Evolutionary conservation across 2,113 vertebrate species (phyloP), one percentile per base, ranked within the genome.

Genomic region (Scolopax mira): DNA sequence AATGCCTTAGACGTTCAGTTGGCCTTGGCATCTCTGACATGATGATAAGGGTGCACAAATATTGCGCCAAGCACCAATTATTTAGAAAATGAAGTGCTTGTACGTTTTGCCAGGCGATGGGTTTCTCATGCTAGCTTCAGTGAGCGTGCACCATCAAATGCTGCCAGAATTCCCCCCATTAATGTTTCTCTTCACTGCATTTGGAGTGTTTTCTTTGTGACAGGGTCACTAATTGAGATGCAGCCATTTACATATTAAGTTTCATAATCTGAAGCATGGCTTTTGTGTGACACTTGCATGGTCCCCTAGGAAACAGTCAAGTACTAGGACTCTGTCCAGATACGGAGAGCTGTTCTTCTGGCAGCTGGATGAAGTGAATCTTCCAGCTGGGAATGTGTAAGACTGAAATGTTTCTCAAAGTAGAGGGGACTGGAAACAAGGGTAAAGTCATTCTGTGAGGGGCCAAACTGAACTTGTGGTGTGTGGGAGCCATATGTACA

Each of bases 21-120:
- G 81, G 31, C 85, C 85, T 93, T 94, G 93, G 84, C 82, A 65
- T 79, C 39, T 52, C 89, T 90, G 85, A 79, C 66, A 44, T 11
- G 12, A 55, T 49, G 39, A 81, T 95, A 93, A 90, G 91, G 25
- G 65, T 18, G 48, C 6, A 18, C 75, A 94, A 96, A 83, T 90
- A 93, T 70, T 87, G 90, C 78, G 62, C 24, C 51, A 71, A 69
- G 39, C 27, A 62, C 42, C 13, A 79, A 42, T 82, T 92, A 85
- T 74, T 82, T 79, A 77, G 84, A 77, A 94, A 91, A 87, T n/a
- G 2, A 93, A 85, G 14, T 31, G 28, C 37, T 80, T 37, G 23
- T 48, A 28, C 3, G 0, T 58, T 96, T 85, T 79, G 9, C 48
- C 54, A 65, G 30, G 24, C 52, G 79, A 33, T 64, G 66, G 81